These are phyloP conservation scores for Smittia aterrima DNA, from an alignment of 2,888 invertebrate genomes.

Conservation along the genomic window DNA sequence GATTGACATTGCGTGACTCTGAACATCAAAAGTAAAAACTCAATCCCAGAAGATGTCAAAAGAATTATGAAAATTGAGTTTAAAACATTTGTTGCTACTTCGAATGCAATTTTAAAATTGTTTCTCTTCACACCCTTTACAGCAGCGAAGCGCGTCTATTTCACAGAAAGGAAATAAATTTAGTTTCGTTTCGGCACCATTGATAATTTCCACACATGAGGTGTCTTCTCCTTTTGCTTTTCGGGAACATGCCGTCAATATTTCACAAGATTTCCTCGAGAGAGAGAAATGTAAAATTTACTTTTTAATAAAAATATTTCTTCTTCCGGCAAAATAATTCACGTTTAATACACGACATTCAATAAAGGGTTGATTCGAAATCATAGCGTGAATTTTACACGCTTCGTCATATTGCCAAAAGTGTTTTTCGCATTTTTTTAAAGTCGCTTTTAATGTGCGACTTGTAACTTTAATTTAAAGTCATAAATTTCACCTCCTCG, in stretches of 20 bases:
- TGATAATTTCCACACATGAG: slow-evolving; percentile 23
- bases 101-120: slow-evolving; percentile 19
- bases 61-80: not conserved
- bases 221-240: not conserved
- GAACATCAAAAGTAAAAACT: not conserved
- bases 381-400: slow-evolving; percentile 31
- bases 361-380: slow-evolving; percentile 7
- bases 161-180: not conserved
- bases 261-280: not conserved
- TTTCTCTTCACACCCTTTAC: not conserved
- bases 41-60: not conserved
- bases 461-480: not conserved
- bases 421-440: not conserved
- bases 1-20: slow-evolving; percentile 16
- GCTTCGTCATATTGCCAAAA: slow-evolving; percentile 25
- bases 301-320: not conserved
- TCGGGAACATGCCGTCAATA: not conserved
- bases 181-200: slow-evolving; percentile 7
- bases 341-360: not conserved
- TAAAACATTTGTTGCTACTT: not conserved
- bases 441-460: not conserved
- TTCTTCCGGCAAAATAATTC: not conserved
- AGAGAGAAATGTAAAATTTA: not conserved
- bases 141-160: not conserved
- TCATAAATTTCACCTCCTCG: not conserved